Evolutionary conservation across 2,797 vertebrate species (phyloP), one percentile per base, ranked within the genome.

Genomic region (Bucorvus abyssinicus): DNA sequence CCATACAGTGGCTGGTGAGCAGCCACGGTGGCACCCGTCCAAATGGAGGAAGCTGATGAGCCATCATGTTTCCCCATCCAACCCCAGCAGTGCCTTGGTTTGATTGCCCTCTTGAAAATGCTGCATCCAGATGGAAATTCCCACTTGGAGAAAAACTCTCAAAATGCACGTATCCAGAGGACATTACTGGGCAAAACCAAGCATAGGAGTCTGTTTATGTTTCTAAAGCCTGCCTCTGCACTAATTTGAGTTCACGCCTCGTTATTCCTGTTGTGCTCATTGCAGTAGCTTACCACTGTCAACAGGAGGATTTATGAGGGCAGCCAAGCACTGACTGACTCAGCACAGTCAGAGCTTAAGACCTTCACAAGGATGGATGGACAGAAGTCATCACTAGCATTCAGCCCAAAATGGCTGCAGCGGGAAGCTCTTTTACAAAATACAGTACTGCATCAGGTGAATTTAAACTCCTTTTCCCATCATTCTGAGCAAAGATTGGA

Each of bases 81-180:
- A 15, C 57, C 74, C n/a, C 87, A 92, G 84, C 92, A 92, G 90
- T 78, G 60, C 61, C 34, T 88, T 77, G 84, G 84, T 75, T 97
- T 78, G 44, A 93, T 49, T 74, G 80, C 40, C 78, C 70, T 94
- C 84, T 81, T 69, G n/a, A 93, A 95, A 96, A 85, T 56, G n/a
- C 65, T 92, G 84, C 1, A 1, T 89, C 86, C 95, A 95, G 95
- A 87, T 94, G 93, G 93, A 95, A 96, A 94, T 94, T 95, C 94
- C 91, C 87, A 52, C 79, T 91, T 59, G 71, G 79, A 95, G 93
- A 89, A 71, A 71, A 90, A 55, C 49, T 74, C 59, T 93, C 44
- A 38, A 92, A 95, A 70, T 45, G 67, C 71, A 68, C 0, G 0
- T 63, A 83, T 49, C 40, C 68, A 30, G 50, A 49, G 32, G 86